Evolutionary conservation across 2,113 vertebrate species (phyloP).

Genomic region (Neotoma lepida): DNA sequence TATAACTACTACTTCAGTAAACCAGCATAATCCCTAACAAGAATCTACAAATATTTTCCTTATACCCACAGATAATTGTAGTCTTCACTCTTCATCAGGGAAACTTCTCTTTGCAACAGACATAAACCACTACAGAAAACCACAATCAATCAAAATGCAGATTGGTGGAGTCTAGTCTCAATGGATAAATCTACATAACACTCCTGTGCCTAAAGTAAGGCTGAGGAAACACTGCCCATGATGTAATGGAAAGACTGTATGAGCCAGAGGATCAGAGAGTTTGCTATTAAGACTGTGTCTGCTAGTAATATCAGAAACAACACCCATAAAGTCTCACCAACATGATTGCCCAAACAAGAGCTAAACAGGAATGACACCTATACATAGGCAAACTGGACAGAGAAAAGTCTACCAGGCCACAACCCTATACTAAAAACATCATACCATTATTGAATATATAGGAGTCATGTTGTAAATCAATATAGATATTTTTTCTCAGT

Average conservation of each 20-base stretch:
- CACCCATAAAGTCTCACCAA: background rate
- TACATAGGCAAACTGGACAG: background rate
- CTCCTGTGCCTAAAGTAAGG: background rate
- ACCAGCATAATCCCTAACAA: too few species aligned
- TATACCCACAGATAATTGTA: too few species aligned
- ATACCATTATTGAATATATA: too few species aligned
- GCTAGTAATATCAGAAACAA: background rate
- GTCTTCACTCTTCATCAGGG: background rate
- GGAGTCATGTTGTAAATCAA: too few species aligned
- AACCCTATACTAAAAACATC: background rate
- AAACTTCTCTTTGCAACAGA: background rate
- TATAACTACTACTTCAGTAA: background rate
- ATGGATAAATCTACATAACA: background rate
- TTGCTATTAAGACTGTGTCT: background rate
- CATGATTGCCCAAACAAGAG: background rate
- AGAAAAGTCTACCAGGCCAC: background rate
- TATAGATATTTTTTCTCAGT: too few species aligned
- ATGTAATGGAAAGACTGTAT: background rate
- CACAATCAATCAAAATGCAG: background rate
- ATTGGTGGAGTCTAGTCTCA: background rate
- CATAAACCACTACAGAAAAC: background rate
- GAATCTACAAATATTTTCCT: too few species aligned
- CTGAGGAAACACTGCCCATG: background rate
- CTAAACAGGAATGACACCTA: background rate
- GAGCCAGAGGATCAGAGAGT: background rate